Conservation (phyloP, 2,113 vertebrate genomes). For the Sorex fumeus region DNA sequence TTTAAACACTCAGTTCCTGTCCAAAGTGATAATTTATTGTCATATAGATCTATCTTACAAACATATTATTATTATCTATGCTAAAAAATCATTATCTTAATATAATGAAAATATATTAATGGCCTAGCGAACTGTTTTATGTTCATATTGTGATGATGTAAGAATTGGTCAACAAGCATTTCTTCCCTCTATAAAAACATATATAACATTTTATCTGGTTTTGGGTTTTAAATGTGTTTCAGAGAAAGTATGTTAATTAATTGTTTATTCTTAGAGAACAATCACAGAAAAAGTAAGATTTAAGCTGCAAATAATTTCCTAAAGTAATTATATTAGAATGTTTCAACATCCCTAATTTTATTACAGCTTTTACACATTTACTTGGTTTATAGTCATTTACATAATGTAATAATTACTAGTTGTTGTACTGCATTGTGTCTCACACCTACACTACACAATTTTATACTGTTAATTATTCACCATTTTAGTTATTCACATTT, state of each 20-base stretch:
- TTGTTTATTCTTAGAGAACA: background rate
- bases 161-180: background rate
- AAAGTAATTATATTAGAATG: background rate
- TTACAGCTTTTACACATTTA: background rate
- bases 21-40: too few relatives aligned
- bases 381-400: background rate
- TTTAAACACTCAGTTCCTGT: too few relatives aligned
- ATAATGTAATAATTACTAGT: background rate
- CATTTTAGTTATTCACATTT: background rate
- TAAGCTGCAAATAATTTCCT: background rate
- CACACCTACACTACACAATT: background rate
- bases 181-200: background rate
- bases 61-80: too few relatives aligned
- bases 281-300: background rate
- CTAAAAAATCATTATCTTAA: background rate
- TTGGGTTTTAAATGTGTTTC: background rate
- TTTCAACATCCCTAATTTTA: background rate
- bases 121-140: background rate
- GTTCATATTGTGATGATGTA: background rate
- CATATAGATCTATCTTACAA: too few relatives aligned
- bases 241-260: background rate
- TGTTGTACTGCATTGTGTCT: background rate
- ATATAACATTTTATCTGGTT: background rate
- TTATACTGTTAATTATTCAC: background rate
- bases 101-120: background rate